Percentiles rank a stretch among this genome's conserved stretches.
phyloP scores from a whole-genome alignment of 2,888 invertebrate genomes.

The Drosophila lutescens region DNA sequence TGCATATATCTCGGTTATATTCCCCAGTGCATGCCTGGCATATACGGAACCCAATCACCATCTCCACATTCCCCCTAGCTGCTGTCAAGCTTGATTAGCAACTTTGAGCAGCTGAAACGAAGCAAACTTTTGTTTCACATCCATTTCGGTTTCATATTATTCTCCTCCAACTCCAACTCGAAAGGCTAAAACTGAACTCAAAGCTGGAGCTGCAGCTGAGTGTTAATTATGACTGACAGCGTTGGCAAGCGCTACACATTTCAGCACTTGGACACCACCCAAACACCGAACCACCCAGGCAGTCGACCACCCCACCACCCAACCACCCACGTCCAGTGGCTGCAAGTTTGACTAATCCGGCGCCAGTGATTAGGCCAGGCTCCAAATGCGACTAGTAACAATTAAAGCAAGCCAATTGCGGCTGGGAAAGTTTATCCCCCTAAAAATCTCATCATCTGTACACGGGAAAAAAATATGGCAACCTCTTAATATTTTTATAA shows the following conservation, averaged over 20 bases:
- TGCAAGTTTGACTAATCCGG: slow-evolving; percentile 54
- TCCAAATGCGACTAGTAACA: slow-evolving; percentile 64
- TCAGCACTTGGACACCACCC: slow-evolving; percentile 43
- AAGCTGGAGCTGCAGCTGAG: slow-evolving; percentile 18
- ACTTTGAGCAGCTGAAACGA: slow-evolving; percentile 46
- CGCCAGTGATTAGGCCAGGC: slow-evolving; percentile 72
- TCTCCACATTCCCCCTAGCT: slow-evolving; percentile 1
- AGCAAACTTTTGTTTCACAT: slow-evolving; percentile 62
- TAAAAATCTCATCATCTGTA: slow-evolving; percentile 3
- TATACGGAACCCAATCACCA: slow-evolving; percentile 6
- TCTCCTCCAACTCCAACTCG: slow-evolving; percentile 16
- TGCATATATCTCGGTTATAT: background rate
- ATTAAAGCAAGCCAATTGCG: slow-evolving; percentile 65
- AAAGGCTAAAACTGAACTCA: background rate
- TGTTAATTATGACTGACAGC: slow-evolving; percentile 71
- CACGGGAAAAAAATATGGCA: background rate
- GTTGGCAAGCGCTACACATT: slow-evolving; percentile 47
- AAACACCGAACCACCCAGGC: background rate
- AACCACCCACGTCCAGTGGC: slow-evolving; percentile 5
- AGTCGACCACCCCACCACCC: background rate
- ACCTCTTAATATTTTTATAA: too few species aligned
- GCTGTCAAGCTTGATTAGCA: slow-evolving; percentile 64
- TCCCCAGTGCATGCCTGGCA: background rate
- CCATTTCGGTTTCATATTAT: slow-evolving; percentile 52
- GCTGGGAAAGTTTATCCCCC: slow-evolving; percentile 38